Evolutionary conservation across 2,888 invertebrate genomes (phyloP).

Genomic region (Hirtodrosophila duncani): DNA sequence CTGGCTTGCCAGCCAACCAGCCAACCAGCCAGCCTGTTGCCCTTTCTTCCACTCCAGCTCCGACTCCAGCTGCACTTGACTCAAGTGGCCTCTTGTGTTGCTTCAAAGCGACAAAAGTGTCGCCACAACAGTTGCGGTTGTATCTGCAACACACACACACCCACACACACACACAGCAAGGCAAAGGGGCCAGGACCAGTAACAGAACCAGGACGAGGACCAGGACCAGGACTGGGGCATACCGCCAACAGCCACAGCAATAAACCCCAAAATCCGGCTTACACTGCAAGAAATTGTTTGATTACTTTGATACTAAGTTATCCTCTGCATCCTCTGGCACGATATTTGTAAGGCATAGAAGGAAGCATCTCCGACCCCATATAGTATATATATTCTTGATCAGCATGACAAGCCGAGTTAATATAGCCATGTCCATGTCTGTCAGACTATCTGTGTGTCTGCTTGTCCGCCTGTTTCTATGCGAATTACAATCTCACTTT

Average conservation of each 20-base stretch:
- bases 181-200: not conserved
- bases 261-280: slow-evolving; percentile 18
- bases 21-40: slow-evolving; percentile 13
- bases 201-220: not conserved
- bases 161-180: slow-evolving; percentile 5
- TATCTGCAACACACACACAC: slow-evolving; percentile 32
- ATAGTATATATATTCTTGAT: too few species aligned
- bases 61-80: slow-evolving; percentile 61
- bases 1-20: slow-evolving; percentile 12
- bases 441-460: too few species aligned
- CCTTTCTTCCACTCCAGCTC: too few species aligned
- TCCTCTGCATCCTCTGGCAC: too few species aligned
- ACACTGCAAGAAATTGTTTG: slow-evolving; percentile 16
- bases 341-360: too few species aligned
- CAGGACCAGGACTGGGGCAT: not conserved
- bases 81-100: slow-evolving; percentile 51
- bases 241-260: slow-evolving; percentile 17
- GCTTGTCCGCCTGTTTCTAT: too few species aligned
- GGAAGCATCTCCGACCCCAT: too few species aligned
- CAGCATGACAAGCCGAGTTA: too few species aligned
- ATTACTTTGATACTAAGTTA: too few species aligned
- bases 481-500: too few species aligned
- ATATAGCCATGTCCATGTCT: too few species aligned
- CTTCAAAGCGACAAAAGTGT: slow-evolving; percentile 62
- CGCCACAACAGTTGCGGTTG: slow-evolving; percentile 64